Percentiles rank a stretch among this genome's conserved stretches.
These are phyloP conservation scores for Scaptomyza hsui DNA, from an alignment of 1,140 invertebrate species.

Conservation along the genomic window DNA sequence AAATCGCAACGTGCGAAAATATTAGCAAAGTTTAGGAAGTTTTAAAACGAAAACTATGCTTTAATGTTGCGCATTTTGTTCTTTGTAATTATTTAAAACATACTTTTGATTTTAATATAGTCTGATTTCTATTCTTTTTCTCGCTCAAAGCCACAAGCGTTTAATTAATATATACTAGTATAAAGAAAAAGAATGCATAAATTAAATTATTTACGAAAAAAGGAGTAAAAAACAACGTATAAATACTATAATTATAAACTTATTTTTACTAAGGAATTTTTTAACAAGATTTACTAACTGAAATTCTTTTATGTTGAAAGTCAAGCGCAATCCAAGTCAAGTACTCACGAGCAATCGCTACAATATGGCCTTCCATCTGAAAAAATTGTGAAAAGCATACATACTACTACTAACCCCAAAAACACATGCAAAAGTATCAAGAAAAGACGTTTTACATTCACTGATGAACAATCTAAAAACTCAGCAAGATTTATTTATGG, in stretches of 20 bases:
- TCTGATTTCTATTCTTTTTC: constrained; percentile 30
- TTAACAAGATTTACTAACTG: constrained; percentile 23
- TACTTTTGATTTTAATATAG: constrained; percentile 49
- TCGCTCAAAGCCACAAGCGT: constrained; percentile 44
- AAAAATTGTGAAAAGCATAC: constrained; percentile 8
- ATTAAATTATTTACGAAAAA: not conserved
- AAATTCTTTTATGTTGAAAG: constrained; percentile 34
- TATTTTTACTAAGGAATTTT: constrained; percentile 28
- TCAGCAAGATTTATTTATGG: constrained; percentile 14
- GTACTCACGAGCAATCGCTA: constrained; percentile 20
- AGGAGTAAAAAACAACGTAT: not conserved
- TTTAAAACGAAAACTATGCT: constrained; percentile 10
- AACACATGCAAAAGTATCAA: not conserved
- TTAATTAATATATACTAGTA: constrained; percentile 30
- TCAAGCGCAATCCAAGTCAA: constrained; percentile 14
- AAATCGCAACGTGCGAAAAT: constrained; percentile 11
- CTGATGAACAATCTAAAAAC: not conserved
- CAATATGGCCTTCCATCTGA: not conserved
- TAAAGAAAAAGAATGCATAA: constrained; percentile 12
- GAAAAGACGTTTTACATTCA: constrained; percentile 18
- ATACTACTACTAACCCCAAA: not conserved
- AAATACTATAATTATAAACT: constrained; percentile 18
- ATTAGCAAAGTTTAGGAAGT: constrained; percentile 14
- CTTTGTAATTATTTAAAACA: constrained; percentile 51
- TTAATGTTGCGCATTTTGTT: constrained; percentile 36